These are phyloP conservation scores for Chloropsis cyanopogon DNA, from an alignment of 2,113 vertebrate genomes.

Conservation along the genomic window DNA sequence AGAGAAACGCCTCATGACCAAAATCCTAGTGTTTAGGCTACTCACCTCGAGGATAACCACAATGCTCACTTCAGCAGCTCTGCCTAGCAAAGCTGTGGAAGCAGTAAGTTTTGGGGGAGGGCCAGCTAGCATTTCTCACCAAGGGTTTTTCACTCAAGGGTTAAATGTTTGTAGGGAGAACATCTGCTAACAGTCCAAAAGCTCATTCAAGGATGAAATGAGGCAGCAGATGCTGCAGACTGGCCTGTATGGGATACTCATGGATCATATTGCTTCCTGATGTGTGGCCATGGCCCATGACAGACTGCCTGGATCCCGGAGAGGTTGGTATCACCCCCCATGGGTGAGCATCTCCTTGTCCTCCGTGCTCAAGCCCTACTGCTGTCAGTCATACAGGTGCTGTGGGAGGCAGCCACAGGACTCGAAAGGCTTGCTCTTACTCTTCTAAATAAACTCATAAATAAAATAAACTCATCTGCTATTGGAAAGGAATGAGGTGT, in stretches of 20 bases:
- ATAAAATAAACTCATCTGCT: not conserved
- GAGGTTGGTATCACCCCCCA: not conserved
- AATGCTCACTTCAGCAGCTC: not conserved
- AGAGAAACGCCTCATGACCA: not conserved
- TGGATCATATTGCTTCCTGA: not conserved
- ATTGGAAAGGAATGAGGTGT: not conserved
- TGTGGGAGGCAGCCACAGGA: not conserved
- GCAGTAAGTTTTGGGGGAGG: not conserved
- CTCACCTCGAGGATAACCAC: not conserved
- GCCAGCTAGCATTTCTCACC: not conserved
- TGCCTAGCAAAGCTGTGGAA: not conserved
- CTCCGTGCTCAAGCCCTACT: not conserved
- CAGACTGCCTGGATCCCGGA: not conserved
- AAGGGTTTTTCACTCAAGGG: not conserved
- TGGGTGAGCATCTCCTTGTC: not conserved
- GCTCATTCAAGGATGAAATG: not conserved
- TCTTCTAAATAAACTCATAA: not conserved
- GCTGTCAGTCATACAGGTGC: not conserved
- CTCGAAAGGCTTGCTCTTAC: not conserved
- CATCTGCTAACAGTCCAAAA: not conserved
- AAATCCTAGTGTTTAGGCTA: not conserved
- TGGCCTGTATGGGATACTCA: not conserved
- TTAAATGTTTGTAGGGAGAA: not conserved
- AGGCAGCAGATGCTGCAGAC: not conserved
- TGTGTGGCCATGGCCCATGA: not conserved